Conservation (phyloP, 2,113 vertebrate species). For the Strix uralensis region DNA sequence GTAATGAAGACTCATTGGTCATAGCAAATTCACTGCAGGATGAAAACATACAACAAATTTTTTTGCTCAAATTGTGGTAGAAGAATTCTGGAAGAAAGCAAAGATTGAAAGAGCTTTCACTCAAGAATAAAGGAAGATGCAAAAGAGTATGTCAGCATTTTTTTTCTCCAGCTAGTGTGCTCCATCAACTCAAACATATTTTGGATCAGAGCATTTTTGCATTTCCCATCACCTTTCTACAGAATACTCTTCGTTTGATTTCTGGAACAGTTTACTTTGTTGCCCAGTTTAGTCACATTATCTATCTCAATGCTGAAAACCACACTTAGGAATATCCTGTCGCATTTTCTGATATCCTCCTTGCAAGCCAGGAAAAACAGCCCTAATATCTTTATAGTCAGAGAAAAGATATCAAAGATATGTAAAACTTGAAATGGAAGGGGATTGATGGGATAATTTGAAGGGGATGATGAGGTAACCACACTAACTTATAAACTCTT, state of each 20-base stretch:
- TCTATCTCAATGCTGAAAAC: neutral
- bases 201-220: neutral
- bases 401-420: neutral
- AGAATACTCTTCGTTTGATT: neutral
- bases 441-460: neutral
- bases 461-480: neutral
- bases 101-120: neutral
- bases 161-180: neutral
- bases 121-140: neutral
- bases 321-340: neutral
- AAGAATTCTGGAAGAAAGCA: neutral
- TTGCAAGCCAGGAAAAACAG: neutral
- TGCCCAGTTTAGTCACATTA: neutral
- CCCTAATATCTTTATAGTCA: neutral
- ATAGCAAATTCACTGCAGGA: neutral
- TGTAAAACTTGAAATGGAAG: neutral
- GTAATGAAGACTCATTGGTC: neutral
- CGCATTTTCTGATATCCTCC: neutral
- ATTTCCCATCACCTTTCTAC: neutral
- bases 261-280: neutral
- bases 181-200: neutral
- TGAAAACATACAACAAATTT: accelerated
- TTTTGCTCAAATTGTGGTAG: neutral
- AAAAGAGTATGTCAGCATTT: neutral
- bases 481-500: neutral